A percentile compares a stretch with the other conserved stretches of the same genome.
phyloP scores from a whole-genome alignment of 2,113 vertebrate genomes.

The Polypterus senegalus region DNA sequence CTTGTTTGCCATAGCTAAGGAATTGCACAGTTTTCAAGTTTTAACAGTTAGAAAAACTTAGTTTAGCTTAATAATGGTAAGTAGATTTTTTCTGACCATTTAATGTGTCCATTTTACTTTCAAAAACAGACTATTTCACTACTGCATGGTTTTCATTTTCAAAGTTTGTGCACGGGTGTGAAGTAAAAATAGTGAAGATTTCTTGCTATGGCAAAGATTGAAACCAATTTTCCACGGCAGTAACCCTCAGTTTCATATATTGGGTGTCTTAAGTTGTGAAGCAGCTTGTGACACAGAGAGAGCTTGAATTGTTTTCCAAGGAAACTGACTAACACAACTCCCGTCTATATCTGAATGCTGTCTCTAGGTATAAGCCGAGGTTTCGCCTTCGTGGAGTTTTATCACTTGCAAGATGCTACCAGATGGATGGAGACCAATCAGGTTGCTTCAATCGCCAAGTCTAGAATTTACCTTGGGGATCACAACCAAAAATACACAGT shows the following conservation, averaged over 20 bases:
- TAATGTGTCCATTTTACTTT: slow-evolving; percentile 8
- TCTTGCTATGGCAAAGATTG: slow-evolving; percentile 91
- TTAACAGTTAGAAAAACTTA: slow-evolving; percentile 9
- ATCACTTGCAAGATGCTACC: slow-evolving; percentile 99
- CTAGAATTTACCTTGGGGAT: slow-evolving; percentile 70
- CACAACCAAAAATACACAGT: slow-evolving; percentile 27
- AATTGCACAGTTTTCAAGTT: slow-evolving; percentile 52
- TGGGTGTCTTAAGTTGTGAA: slow-evolving; percentile 87
- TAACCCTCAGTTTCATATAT: slow-evolving; percentile 70
- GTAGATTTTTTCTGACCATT: slow-evolving; percentile 20
- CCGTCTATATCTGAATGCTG: slow-evolving; percentile 99
- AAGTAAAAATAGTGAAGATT: slow-evolving; percentile 54
- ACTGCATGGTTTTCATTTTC: slow-evolving; percentile 61
- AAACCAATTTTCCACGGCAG: slow-evolving; percentile 65
- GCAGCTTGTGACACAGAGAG: slow-evolving; percentile 85
- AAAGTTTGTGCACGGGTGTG: slow-evolving; percentile 44
- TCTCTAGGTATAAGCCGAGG: slow-evolving; percentile 99
- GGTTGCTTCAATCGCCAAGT: slow-evolving; percentile 99
- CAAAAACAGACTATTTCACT: slow-evolving; percentile 6
- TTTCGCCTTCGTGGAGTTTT: slow-evolving; percentile 99
- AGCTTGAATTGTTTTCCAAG: slow-evolving; percentile 97
- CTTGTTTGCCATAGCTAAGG: slow-evolving; percentile 81
- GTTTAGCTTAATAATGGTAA: slow-evolving; percentile 30
- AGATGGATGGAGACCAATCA: slow-evolving; percentile 99
- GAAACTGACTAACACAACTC: slow-evolving; percentile 99